Conservation (phyloP, 2,113 vertebrate species). For the Caretta caretta region DNA sequence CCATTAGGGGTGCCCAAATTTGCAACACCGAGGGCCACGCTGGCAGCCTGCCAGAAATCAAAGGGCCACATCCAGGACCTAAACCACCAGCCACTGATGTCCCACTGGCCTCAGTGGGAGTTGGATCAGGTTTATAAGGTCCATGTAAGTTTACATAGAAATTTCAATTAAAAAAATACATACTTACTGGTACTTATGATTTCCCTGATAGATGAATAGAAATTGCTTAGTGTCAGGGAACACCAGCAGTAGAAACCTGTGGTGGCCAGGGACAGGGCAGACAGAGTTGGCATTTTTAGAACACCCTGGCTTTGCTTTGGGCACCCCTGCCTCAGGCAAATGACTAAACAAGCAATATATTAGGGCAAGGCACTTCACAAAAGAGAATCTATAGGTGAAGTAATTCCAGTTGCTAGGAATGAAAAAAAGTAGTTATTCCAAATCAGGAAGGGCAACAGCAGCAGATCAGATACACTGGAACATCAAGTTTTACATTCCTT, state of each 20-base stretch:
- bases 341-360: constrained; percentile 20
- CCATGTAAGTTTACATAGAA: background rate
- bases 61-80: background rate
- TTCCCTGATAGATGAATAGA: background rate
- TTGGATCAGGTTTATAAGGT: background rate
- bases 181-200: background rate
- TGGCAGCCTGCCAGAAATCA: background rate
- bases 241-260: accelerated
- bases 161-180: background rate
- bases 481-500: background rate
- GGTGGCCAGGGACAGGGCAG: background rate
- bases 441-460: constrained; percentile 48
- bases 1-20: constrained; percentile 61
- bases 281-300: background rate
- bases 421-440: constrained; percentile 55
- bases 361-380: constrained; percentile 37
- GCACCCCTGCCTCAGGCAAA: constrained; percentile 54
- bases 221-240: background rate
- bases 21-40: constrained; percentile 45
- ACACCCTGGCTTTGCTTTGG: constrained; percentile 50
- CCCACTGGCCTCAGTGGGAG: background rate
- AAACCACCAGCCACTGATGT: background rate
- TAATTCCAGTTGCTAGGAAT: constrained; percentile 59
- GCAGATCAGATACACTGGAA: constrained; percentile 51
- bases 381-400: constrained; percentile 49